Base-by-base conservation (phyloP, 2,888 invertebrate species). In the Dermolepida albohirtum region DNA sequence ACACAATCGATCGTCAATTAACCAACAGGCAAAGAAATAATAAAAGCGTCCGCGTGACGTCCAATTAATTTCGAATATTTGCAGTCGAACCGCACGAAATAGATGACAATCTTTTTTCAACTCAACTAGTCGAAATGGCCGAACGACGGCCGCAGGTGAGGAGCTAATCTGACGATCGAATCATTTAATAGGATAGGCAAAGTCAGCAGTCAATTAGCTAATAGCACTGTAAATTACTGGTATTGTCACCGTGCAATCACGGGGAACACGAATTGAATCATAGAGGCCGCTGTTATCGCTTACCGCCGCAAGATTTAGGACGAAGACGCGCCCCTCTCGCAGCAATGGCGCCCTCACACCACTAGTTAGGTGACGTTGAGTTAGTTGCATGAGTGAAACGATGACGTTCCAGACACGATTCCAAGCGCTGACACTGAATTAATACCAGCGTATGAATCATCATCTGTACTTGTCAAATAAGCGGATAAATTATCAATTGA, bases 121-220 rank as follows among this genome's bases (percentile, higher is more conserved):
- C 34, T 1, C 34, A 8, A 10, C 34, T 34, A 34, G 34, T 6
- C 16, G 16, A 47, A 14, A 50, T 39, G 47, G 7, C 44, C 34
- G 40, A 29, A 27, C 27, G 8, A 27, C 44, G 11, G 5, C 16
- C n/a, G 12, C 55, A 55, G 59, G 44, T 47, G 27, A 44, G 14
- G 27, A 29, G 44, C 29, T 14, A 54, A n/a, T 54, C 40, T 40
- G 14, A 29, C 12, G 44, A 44, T 59, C 51, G 55, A 65, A 65
- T 49, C 69, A 54, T 49, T 54, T 71, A 71, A 69, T 49, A 41
- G 68, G 68, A 64, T 51, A 67, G 51, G 73, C 74, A 69, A 74
- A 77, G 77, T 76, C 78, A 78, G 78, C 78, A 78, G 77, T 78
- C 78, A 79, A 78, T 79, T 78, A 78, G 79, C 76, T 79, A 79